Base-by-base conservation (phyloP, 2,113 vertebrate species). In the Rafetus swinhoei region DNA sequence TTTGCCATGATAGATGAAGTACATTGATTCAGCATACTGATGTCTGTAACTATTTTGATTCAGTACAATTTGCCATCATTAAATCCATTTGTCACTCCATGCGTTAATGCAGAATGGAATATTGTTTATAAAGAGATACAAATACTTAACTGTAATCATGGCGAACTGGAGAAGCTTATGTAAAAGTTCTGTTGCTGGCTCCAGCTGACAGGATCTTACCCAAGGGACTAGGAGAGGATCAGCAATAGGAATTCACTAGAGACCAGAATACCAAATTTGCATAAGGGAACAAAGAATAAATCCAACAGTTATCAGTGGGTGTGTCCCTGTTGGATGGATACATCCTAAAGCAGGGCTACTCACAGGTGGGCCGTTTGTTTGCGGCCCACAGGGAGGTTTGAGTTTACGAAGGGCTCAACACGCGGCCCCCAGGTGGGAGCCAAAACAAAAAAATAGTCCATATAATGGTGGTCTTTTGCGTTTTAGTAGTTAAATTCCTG, bases 1-100 rank as follows among this genome's bases (percentile, higher is more conserved):
- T 74, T 52, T 54, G 22, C 19, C 56, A 5, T 54, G 25, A 22
- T 76, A 39, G 22, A 9, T 86, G 52, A 91, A 85, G 16, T 24
- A n/a, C 88, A 65, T 1, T 32, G 13, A 24, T 60, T 10, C 45
- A 29, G 52, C 0, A 0, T 45, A 16, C 25, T 59, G n/a, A 56
- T 91, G 60, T 52, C 5, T 9, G 60, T 93, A 59, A 86, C 76
- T 27, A 52, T 81, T 76, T 45, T 45, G 22, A 39, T 45, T 25
- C 74, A 50, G 39, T 76, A 50, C 39, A 25, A 25, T 76, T 76
- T 25, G 12, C 22, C 39, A 25, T 76, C 74, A 76, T 50, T 39
- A 76, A 76, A 45, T 76, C 21, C 24, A 69, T 69, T 69, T 15
- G 16, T 35, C 1, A 3, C 65, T 69, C n/a, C 32, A 69, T 13